Conservation (phyloP, 2,888 invertebrate genomes). For the Rutpela maculata region DNA sequence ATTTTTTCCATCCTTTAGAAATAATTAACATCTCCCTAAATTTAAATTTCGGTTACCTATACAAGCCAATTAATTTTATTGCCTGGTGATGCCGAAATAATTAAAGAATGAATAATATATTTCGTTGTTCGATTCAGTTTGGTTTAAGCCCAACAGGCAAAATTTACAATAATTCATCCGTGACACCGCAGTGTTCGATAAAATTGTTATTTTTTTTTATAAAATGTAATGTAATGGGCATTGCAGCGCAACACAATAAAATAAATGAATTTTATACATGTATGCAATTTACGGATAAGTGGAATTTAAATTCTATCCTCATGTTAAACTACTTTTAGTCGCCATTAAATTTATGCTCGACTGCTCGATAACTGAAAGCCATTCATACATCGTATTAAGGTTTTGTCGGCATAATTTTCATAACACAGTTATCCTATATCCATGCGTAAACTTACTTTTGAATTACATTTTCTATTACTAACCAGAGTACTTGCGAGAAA, state of each 20-base stretch:
- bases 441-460: conserved; percentile 19
- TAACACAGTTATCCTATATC: conserved; percentile 4
- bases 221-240: background rate
- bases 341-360: conserved; percentile 27
- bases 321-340: conserved; percentile 20
- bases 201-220: background rate
- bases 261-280: background rate
- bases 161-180: background rate
- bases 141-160: background rate
- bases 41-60: too few species aligned
- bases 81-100: background rate
- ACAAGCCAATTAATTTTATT: too few species aligned
- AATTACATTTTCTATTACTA: background rate
- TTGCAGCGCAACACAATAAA: conserved; percentile 5
- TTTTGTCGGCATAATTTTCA: conserved; percentile 35
- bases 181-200: background rate
- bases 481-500: background rate
- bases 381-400: conserved; percentile 27
- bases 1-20: too few species aligned
- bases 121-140: background rate
- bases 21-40: too few species aligned
- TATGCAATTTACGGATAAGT: conserved; percentile 18
- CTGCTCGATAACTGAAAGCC: conserved; percentile 28
- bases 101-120: background rate
- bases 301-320: conserved; percentile 16